phyloP scores from a whole-genome alignment of 2,113 vertebrate species.

The Todiramphus saurophagus region DNA sequence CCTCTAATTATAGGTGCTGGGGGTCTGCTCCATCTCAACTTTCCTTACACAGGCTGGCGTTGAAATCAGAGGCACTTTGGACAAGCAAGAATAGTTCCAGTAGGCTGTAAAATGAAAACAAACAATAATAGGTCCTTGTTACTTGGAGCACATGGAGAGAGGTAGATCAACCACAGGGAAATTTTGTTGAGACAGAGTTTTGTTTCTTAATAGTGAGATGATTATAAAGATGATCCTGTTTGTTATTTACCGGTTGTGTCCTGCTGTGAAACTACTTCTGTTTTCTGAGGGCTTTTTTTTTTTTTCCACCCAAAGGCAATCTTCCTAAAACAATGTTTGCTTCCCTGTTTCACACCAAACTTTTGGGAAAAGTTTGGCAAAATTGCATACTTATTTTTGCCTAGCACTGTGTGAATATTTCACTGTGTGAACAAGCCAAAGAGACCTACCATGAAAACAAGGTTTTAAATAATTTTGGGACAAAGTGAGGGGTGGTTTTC shows the following conservation, averaged over 20 bases:
- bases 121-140: not conserved
- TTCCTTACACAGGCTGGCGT: not conserved
- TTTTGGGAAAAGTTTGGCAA: not conserved
- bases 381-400: not conserved
- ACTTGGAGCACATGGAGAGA: not conserved
- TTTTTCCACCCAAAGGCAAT: not conserved
- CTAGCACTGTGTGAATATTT: constrained; percentile 8
- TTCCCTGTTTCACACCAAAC: not conserved
- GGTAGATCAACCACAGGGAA: not conserved
- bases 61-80: not conserved
- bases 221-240: not conserved
- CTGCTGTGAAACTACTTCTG: constrained; percentile 6
- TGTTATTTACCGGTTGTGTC: not conserved
- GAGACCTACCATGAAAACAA: not conserved
- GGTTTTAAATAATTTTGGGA: not conserved
- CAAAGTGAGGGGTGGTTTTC: not conserved
- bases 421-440: not conserved
- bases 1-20: not conserved
- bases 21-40: not conserved
- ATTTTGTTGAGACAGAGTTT: not conserved
- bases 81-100: not conserved
- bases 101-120: not conserved
- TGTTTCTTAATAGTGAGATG: not conserved
- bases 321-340: not conserved
- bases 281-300: not conserved